A percentile compares a stretch with the other conserved stretches of the same genome.
Evolutionary conservation across 2,888 invertebrate genomes (phyloP).

Genomic region (Nasonia oneida): DNA sequence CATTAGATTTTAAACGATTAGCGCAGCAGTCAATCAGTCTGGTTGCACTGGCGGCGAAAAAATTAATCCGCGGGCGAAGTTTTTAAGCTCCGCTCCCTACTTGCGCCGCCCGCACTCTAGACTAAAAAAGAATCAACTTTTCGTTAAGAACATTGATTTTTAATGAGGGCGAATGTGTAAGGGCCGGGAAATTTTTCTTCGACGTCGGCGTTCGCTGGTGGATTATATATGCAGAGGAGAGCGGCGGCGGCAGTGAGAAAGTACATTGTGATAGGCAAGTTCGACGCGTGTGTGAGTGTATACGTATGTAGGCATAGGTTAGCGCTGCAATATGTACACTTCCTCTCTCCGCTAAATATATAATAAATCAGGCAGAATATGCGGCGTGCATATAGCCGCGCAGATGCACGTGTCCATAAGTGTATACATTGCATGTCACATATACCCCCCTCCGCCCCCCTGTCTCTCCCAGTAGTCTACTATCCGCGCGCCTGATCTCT

Average conservation of each 20-base stretch:
- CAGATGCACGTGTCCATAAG: constrained; percentile 48
- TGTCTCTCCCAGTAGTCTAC: constrained; percentile 18
- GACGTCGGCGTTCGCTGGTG: not conserved
- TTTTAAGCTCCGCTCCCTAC: constrained; percentile 50
- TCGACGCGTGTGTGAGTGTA: not conserved
- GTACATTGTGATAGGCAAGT: constrained; percentile 9
- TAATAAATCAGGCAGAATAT: constrained; percentile 59
- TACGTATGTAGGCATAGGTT: not conserved
- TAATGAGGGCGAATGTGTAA: constrained; percentile 24
- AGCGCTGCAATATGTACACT: constrained; percentile 46
- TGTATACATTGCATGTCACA: constrained; percentile 37
- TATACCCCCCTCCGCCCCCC: not conserved
- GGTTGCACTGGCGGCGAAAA: constrained; percentile 33
- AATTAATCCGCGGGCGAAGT: constrained; percentile 57
- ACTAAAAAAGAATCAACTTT: constrained; percentile 45
- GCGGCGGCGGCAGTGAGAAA: not conserved
- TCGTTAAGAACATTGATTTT: constrained; percentile 57
- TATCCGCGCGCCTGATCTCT: constrained; percentile 24
- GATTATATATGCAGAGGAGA: constrained; percentile 38
- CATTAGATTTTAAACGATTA: constrained; percentile 61
- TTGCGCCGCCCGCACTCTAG: not conserved
- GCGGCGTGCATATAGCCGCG: not conserved
- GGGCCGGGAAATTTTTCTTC: not conserved
- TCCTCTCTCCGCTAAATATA: constrained; percentile 62
- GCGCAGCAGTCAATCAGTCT: constrained; percentile 59